Evolutionary conservation across 2,888 invertebrate genomes (phyloP), one percentile per base, ranked within the genome.

Genomic region (Stenotaenia linearis): DNA sequence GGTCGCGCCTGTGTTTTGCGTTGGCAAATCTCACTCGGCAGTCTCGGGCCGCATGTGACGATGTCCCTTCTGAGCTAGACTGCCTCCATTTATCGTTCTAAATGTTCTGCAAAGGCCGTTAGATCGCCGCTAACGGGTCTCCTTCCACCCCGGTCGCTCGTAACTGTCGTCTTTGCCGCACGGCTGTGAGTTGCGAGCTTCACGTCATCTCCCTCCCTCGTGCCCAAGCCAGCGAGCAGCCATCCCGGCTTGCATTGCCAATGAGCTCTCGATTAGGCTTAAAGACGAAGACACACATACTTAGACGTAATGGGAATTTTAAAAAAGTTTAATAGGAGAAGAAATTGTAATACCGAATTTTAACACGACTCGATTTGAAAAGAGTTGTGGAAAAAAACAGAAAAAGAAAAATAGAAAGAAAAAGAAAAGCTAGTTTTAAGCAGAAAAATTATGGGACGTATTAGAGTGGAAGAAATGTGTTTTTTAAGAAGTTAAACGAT

Each of bases 141-240:
- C 77, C 40, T 77, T 77, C 77, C 77, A 77, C 77, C 77, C 77
- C 45, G 77, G 77, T 45, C 77, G 77, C 40, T 77, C 77, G 77
- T 77, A 77, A 77, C 77, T 77, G 77, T 77, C 77, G 77, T 77
- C 77, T 40, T 45, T 45, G 37, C 69, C 77, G 77, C 45, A 28
- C 37, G 77, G 40, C 77, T 28, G 40, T 77, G 77, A 77, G 45
- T 77, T 77, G 77, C 40, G 77, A 45, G 40, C 77, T 45, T 45
- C 40, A 77, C 77, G 77, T 77, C 77, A 77, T 77, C 77, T 28
- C 37, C 75, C 35, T 35, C 69, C 69, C 69, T 69, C 69, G 25
- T 69, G 69, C 69, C 69, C 69, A 28, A 23, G 69, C 69, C 69
- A 69, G 69, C 69, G 69, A 69, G 69, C 69, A 69, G 69, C 69